phyloP scores from a whole-genome alignment of 2,888 invertebrate genomes.

The Dermolepida albohirtum region DNA sequence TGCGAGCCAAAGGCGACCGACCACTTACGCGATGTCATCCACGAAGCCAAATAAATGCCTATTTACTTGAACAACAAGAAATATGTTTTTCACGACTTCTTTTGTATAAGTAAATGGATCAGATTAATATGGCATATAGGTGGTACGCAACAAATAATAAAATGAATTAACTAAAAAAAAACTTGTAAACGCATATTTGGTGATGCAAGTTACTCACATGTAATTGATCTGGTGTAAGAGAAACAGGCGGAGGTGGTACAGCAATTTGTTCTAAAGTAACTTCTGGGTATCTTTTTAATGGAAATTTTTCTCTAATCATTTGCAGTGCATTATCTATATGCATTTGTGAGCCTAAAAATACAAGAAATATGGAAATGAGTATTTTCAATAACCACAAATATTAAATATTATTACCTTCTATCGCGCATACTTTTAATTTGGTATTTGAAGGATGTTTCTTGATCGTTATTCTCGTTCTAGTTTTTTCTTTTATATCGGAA shows the following conservation, averaged over 20 bases:
- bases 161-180: too few species aligned
- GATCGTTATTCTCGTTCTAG: constrained; percentile 83
- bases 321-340: constrained; percentile 86
- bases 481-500: constrained; percentile 81
- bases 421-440: constrained; percentile 84
- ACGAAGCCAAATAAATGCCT: too few species aligned
- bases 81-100: too few species aligned
- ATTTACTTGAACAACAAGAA: too few species aligned
- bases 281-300: constrained; percentile 81
- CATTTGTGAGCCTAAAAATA: constrained; percentile 73
- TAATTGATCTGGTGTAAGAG: constrained; percentile 59
- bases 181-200: too few species aligned
- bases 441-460: constrained; percentile 79
- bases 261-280: constrained; percentile 77
- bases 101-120: too few species aligned
- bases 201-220: constrained; percentile 57
- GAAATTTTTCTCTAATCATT: constrained; percentile 88
- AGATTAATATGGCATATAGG: too few species aligned
- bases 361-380: constrained; percentile 7
- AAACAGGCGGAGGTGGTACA: constrained; percentile 59
- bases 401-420: constrained; percentile 74
- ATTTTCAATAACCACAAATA: background rate
- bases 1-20: too few species aligned
- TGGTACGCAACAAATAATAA: too few species aligned
- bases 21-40: too few species aligned